phyloP scores from a whole-genome alignment of 2,888 invertebrate genomes.

The Helicoverpa assulta region DNA sequence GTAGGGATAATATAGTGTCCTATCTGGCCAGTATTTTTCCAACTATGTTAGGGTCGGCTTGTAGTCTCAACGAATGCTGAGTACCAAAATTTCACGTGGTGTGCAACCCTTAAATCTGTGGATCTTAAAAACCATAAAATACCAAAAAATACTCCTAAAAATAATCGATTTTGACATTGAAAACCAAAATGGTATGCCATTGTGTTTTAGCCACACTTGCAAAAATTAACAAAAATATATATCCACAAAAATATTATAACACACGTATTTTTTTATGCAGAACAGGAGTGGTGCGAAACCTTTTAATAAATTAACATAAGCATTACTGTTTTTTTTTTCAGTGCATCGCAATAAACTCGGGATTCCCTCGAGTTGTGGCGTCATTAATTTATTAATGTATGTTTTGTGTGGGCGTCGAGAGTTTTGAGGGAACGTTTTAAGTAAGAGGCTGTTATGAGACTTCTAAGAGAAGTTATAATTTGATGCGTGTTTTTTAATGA shows the following conservation, averaged over 20 bases:
- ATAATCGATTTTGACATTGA: not conserved
- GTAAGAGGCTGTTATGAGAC: not conserved
- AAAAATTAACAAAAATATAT: constrained; percentile 39
- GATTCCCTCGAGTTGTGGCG: constrained; percentile 70
- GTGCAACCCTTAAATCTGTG: no score
- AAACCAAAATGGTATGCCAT: not conserved
- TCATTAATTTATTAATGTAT: constrained; percentile 65
- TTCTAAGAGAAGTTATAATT: not conserved
- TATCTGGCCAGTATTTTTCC: no score
- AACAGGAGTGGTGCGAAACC: constrained; percentile 61
- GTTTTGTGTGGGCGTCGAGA: constrained; percentile 21
- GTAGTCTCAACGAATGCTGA: no score
- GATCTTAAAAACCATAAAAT: no score
- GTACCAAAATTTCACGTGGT: no score
- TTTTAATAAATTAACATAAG: constrained; percentile 82
- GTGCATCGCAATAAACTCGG: constrained; percentile 64
- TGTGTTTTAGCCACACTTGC: not conserved
- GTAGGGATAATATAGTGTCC: no score
- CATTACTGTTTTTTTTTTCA: constrained; percentile 67
- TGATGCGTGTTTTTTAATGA: no score
- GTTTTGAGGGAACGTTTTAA: not conserved
- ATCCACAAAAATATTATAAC: not conserved
- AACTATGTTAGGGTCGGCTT: no score
- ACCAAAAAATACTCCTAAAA: no score
- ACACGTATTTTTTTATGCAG: constrained; percentile 55